A percentile compares a stretch with the other conserved stretches of the same genome.
These are phyloP conservation scores for Hermaeophaga mercurialis DNA, from an alignment of 2,888 invertebrate genomes.

Conservation along the genomic window DNA sequence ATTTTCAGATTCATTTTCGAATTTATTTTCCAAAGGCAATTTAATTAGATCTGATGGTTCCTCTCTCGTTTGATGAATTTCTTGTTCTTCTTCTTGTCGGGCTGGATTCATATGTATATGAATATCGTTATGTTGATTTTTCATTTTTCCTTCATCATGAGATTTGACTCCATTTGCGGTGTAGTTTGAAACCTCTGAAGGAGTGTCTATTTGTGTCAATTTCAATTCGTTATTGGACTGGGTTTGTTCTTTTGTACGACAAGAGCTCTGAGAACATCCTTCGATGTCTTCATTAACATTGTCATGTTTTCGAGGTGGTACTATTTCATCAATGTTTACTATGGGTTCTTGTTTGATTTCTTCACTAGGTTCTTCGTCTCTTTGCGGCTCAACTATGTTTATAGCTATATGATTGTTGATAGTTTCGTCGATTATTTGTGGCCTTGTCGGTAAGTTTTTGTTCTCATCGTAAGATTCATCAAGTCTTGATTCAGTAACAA, in stretches of 20 bases:
- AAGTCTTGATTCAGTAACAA: background rate
- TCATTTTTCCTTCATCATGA: too few species aligned
- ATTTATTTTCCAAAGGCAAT: background rate
- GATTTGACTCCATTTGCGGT: too few species aligned
- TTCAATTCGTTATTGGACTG: too few species aligned
- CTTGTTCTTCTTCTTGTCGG: too few species aligned
- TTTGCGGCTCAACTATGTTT: constrained; percentile 13
- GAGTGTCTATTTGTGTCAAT: too few species aligned
- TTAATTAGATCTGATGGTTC: too few species aligned
- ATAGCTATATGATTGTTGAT: constrained; percentile 17
- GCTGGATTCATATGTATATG: too few species aligned
- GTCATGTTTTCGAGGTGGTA: background rate
- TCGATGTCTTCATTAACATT: background rate
- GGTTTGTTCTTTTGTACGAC: too few species aligned
- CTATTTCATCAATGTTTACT: background rate
- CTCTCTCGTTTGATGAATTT: too few species aligned
- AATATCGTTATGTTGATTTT: too few species aligned
- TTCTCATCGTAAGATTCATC: background rate
- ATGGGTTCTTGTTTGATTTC: background rate
- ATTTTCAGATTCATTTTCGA: background rate
- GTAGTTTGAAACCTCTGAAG: too few species aligned
- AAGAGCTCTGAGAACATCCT: too few species aligned
- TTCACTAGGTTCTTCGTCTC: constrained; percentile 8
- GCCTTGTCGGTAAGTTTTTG: background rate
- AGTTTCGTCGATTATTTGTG: constrained; percentile 6